These are phyloP conservation scores for Siniperca scherzeri DNA, from an alignment of 2,797 vertebrate species.

Conservation along the genomic window DNA sequence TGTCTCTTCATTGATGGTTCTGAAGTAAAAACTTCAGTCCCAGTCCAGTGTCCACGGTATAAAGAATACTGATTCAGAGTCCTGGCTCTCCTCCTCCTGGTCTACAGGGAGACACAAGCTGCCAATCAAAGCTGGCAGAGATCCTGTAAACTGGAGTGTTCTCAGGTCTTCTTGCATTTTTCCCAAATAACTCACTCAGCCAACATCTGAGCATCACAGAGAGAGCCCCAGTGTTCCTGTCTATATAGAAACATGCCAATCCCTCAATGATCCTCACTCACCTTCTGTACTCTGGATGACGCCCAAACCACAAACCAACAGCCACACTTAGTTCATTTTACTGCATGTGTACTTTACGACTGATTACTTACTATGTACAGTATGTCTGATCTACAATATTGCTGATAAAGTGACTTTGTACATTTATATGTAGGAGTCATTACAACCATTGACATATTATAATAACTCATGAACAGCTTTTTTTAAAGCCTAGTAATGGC, in stretches of 20 bases:
- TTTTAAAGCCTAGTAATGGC: conserved; percentile 1
- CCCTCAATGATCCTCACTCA: neutral
- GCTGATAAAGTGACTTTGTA: neutral
- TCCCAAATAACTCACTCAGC: conserved; percentile 2
- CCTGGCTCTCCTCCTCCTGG: conserved; percentile 1
- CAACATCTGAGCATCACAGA: conserved; percentile 2
- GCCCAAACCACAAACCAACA: conserved; percentile 6
- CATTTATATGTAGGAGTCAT: neutral
- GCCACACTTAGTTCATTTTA: neutral
- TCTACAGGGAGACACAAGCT: conserved; percentile 1
- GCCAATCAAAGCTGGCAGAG: conserved; percentile 15
- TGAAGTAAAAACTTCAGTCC: neutral
- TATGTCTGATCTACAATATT: neutral
- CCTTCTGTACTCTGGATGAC: neutral
- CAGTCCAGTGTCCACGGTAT: neutral
- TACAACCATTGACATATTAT: neutral
- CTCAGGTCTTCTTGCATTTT: conserved; percentile 18
- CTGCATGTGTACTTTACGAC: neutral
- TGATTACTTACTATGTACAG: neutral
- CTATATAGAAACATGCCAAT: neutral
- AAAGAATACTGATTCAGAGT: conserved; percentile 3
- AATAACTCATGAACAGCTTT: neutral
- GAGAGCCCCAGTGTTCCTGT: neutral
- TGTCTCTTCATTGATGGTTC: neutral
- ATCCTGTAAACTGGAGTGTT: neutral